Conservation (phyloP, 2,888 invertebrate species). For the Drosophila birchii region DNA sequence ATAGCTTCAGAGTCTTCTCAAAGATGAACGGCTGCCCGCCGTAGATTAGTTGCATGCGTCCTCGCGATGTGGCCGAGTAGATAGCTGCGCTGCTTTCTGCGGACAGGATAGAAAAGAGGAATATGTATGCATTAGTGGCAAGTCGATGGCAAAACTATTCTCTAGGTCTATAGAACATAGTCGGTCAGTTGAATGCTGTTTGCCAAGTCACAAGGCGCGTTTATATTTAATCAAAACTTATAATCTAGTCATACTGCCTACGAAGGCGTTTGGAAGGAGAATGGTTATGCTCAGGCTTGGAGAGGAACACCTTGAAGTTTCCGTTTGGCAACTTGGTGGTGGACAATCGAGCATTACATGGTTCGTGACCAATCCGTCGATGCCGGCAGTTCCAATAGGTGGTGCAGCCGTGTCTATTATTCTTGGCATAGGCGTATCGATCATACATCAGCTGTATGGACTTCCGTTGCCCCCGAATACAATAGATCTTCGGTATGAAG, state of each 20-base stretch:
- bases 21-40: slow-evolving; percentile 85
- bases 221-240: slow-evolving; percentile 30
- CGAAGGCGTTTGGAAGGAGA: slow-evolving; percentile 75
- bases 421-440: slow-evolving; percentile 83
- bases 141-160: neutral
- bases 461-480: slow-evolving; percentile 83
- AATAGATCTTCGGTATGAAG: slow-evolving; percentile 57
- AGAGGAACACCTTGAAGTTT: slow-evolving; percentile 79
- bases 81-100: slow-evolving; percentile 82
- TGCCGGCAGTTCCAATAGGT: slow-evolving; percentile 84
- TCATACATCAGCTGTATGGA: slow-evolving; percentile 79
- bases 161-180: slow-evolving; percentile 25
- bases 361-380: slow-evolving; percentile 74
- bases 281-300: slow-evolving; percentile 83
- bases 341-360: slow-evolving; percentile 81
- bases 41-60: slow-evolving; percentile 84
- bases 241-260: slow-evolving; percentile 6
- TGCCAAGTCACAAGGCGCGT: slow-evolving; percentile 35
- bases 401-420: slow-evolving; percentile 78
- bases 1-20: slow-evolving; percentile 83
- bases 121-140: slow-evolving; percentile 45
- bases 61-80: slow-evolving; percentile 84
- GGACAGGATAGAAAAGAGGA: slow-evolving; percentile 22
- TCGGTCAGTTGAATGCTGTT: slow-evolving; percentile 26
- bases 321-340: slow-evolving; percentile 78